Percentiles rank a stretch among this genome's conserved stretches.
Conservation (phyloP, 1,140 invertebrate genomes). For the Drosophila takahashii region DNA sequence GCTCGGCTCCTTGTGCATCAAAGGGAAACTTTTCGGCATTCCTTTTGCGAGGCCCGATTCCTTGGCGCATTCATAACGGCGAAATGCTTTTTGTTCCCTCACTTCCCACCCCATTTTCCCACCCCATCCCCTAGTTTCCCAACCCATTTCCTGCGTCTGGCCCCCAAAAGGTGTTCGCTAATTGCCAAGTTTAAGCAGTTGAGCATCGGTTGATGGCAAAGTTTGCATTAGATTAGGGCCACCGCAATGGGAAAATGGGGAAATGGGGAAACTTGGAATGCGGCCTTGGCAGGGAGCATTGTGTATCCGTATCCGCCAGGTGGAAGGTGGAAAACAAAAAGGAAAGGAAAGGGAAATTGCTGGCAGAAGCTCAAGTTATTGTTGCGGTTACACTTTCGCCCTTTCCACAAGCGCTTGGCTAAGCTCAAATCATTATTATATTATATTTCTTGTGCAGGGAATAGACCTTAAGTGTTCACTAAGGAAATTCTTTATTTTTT, state of each 20-base stretch:
- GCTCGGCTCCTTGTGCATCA: conserved; percentile 56
- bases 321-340: neutral
- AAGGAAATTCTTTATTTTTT: neutral
- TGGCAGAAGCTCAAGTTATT: conserved; percentile 26
- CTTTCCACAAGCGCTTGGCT: neutral
- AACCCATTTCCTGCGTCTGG: conserved; percentile 7
- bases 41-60: conserved; percentile 43
- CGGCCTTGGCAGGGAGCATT: neutral
- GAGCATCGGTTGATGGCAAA: conserved; percentile 40
- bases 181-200: conserved; percentile 76
- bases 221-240: conserved; percentile 68
- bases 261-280: conserved; percentile 3
- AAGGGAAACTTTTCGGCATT: conserved; percentile 68
- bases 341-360: conserved; percentile 4
- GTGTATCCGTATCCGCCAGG: neutral
- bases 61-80: conserved; percentile 66
- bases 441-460: too few relatives aligned
- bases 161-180: conserved; percentile 69
- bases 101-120: too few relatives aligned
- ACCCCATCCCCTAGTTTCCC: neutral
- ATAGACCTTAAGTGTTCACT: neutral
- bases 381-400: conserved; percentile 15
- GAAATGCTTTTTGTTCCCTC: conserved; percentile 59
- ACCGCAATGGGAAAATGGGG: conserved; percentile 12
- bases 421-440: conserved; percentile 7